Conservation (phyloP, 1,140 invertebrate genomes). For the Meloidogyne floridensis region DNA sequence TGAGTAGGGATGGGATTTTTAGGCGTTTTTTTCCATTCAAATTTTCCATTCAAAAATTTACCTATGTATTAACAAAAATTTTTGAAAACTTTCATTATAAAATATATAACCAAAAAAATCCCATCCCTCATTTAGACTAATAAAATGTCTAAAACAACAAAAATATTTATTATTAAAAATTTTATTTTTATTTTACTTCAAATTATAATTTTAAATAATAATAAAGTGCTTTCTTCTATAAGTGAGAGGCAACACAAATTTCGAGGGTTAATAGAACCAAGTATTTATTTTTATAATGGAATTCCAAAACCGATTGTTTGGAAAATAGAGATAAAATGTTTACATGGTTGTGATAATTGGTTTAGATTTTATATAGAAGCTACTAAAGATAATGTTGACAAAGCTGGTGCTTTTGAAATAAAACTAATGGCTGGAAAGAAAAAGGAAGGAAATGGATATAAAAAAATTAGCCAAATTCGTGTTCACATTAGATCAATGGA, state of each 20-base stretch:
- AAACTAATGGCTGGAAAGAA: neutral
- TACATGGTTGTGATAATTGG: neutral
- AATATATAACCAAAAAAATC: too few species aligned
- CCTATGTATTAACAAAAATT: too few species aligned
- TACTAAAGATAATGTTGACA: neutral
- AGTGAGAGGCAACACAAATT: neutral
- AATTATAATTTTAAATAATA: too few species aligned
- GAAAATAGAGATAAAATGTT: neutral
- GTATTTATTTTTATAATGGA: constrained; percentile 1
- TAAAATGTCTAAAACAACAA: too few species aligned
- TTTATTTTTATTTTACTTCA: too few species aligned
- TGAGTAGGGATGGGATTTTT: too few species aligned
- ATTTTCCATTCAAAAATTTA: too few species aligned
- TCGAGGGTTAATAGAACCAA: neutral
- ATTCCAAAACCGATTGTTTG: constrained; percentile 20
- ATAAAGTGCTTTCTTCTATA: neutral
- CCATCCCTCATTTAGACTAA: too few species aligned
- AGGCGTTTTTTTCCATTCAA: too few species aligned
- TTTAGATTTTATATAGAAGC: neutral
- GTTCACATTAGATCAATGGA: neutral
- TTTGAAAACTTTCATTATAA: too few species aligned
- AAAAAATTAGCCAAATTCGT: neutral
- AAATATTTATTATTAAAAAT: too few species aligned
- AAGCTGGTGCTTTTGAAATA: neutral
- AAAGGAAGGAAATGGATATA: neutral